A percentile compares a stretch with the other conserved stretches of the same genome.
Conservation (phyloP, 2,113 vertebrate genomes). For the Gymnarchus niloticus region DNA sequence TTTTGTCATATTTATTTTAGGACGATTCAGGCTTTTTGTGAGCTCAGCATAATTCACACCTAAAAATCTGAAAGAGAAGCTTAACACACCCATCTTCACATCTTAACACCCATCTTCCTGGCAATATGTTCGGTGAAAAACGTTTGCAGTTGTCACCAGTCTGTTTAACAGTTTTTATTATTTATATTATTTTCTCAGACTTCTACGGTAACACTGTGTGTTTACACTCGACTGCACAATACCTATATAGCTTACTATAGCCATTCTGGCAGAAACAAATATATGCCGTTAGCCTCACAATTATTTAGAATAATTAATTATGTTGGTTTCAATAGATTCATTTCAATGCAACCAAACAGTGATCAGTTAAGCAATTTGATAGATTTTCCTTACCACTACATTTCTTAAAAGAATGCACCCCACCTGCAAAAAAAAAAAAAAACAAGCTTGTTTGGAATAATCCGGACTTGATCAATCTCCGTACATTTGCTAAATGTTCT, state of each 20-base stretch:
- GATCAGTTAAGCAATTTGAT: not conserved
- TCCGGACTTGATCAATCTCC: not conserved
- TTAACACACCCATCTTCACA: no score
- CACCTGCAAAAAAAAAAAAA: no score
- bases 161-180: not conserved
- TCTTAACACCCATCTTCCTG: not conserved
- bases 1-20: not conserved
- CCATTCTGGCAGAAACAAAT: not conserved
- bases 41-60: slow-evolving; percentile 12
- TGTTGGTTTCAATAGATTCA: not conserved
- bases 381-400: not conserved
- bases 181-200: not conserved
- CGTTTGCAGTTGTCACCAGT: not conserved
- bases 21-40: slow-evolving; percentile 2
- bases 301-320: not conserved
- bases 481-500: no score
- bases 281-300: not conserved
- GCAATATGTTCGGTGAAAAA: slow-evolving; percentile 16
- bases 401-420: no score
- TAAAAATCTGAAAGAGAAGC: not conserved
- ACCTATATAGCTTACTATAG: not conserved
- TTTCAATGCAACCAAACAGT: not conserved
- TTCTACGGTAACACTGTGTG: not conserved
- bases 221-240: not conserved
- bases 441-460: no score